phyloP scores from a whole-genome alignment of 1,140 invertebrate genomes.

The Lucilia sericata region DNA sequence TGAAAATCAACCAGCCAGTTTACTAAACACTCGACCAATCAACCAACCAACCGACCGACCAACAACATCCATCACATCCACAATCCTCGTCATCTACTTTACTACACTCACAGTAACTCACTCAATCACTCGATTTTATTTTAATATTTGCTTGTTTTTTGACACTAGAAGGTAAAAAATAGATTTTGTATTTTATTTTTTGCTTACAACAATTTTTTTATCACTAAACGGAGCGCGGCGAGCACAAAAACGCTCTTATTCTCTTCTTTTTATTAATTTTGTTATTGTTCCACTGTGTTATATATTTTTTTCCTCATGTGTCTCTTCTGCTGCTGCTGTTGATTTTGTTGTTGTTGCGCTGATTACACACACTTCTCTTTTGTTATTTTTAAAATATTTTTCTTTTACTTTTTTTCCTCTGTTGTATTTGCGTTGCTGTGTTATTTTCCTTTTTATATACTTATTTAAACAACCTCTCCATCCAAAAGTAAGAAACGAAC shows the following conservation, averaged over 20 bases:
- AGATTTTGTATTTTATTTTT: background rate
- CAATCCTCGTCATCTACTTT: constrained; percentile 39
- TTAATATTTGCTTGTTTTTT: background rate
- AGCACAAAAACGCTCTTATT: background rate
- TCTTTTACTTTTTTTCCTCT: constrained; percentile 42
- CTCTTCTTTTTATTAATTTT: constrained; percentile 27
- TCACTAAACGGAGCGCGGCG: constrained; percentile 38
- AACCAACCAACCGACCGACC: constrained; percentile 25
- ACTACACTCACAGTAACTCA: constrained; percentile 20
- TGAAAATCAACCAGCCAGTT: background rate
- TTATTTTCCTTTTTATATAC: constrained; percentile 44
- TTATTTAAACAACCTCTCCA: constrained; percentile 54
- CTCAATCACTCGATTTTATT: constrained; percentile 25
- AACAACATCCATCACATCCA: constrained; percentile 32
- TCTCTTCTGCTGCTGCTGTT: constrained; percentile 37
- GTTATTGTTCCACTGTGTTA: constrained; percentile 32
- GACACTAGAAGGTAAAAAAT: constrained; percentile 18
- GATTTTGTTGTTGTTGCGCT: constrained; percentile 32
- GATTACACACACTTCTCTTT: constrained; percentile 46
- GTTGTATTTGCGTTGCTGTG: constrained; percentile 40
- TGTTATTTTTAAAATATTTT: constrained; percentile 47
- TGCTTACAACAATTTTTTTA: constrained; percentile 41
- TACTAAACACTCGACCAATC: too few species aligned
- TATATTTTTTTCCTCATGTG: constrained; percentile 34
- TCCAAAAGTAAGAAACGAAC: constrained; percentile 62